Percentiles rank a stretch among this genome's conserved stretches.
phyloP scores from a whole-genome alignment of 2,888 invertebrate species.

The Mythimna loreyi region DNA sequence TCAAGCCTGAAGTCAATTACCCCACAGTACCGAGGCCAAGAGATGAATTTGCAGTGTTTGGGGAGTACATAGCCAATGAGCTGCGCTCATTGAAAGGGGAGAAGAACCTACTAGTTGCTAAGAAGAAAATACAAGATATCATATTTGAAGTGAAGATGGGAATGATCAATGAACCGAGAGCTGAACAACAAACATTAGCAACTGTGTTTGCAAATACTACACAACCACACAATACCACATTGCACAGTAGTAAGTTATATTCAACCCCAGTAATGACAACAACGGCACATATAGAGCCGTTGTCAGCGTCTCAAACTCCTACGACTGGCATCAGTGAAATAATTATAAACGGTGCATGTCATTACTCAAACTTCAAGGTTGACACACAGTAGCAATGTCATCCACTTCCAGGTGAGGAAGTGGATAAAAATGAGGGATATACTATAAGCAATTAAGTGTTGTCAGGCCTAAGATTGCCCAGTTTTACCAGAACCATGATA shows the following conservation, averaged over 20 bases:
- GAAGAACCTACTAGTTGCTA: conserved; percentile 89
- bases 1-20: conserved; percentile 74
- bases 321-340: conserved; percentile 84
- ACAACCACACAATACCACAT: conserved; percentile 68
- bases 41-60: conserved; percentile 91
- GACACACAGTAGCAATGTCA: conserved; percentile 85
- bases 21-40: conserved; percentile 71
- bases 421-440: conserved; percentile 78
- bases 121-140: conserved; percentile 91
- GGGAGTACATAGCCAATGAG: conserved; percentile 92
- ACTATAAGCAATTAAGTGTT: conserved; percentile 64
- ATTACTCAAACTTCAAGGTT: conserved; percentile 86
- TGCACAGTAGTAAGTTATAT: conserved; percentile 80
- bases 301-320: conserved; percentile 75
- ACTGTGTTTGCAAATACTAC: conserved; percentile 76
- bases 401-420: conserved; percentile 83
- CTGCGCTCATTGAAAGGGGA: conserved; percentile 90
- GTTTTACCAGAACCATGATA: neutral
- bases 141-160: conserved; percentile 92
- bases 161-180: conserved; percentile 82
- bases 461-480: neutral
- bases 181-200: conserved; percentile 73
- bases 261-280: conserved; percentile 78
- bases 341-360: conserved; percentile 83
- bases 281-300: conserved; percentile 79